Evolutionary conservation across 1,140 invertebrate species (phyloP).

Genomic region (Thaumatotibia leucotreta): DNA sequence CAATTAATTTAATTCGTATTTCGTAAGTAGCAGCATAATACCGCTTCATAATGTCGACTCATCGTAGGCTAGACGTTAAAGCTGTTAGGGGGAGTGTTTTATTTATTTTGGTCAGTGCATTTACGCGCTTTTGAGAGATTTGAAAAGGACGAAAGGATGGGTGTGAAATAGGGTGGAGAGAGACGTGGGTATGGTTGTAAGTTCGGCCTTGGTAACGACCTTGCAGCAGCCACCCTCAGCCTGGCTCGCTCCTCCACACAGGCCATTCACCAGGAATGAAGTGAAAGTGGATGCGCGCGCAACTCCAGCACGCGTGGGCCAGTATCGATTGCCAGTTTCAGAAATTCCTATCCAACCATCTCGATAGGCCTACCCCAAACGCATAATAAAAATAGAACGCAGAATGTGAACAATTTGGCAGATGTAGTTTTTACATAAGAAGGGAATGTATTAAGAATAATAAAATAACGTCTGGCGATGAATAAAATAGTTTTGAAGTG

Average conservation of each 20-base stretch:
- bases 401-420: constrained; percentile 7
- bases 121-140: constrained; percentile 55
- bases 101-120: constrained; percentile 38
- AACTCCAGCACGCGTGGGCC: constrained; percentile 37
- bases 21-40: neutral
- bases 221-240: constrained; percentile 40
- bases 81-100: constrained; percentile 26
- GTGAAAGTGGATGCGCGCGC: constrained; percentile 61
- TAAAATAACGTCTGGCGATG: neutral
- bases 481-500: neutral
- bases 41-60: constrained; percentile 15
- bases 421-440: neutral
- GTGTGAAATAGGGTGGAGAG: constrained; percentile 27
- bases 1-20: neutral
- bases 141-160: constrained; percentile 33
- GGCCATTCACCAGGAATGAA: constrained; percentile 61
- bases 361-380: constrained; percentile 34
- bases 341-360: constrained; percentile 46
- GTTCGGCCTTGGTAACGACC: constrained; percentile 57
- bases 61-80: constrained; percentile 24
- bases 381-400: constrained; percentile 14
- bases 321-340: constrained; percentile 57
- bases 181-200: constrained; percentile 51
- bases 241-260: constrained; percentile 37
- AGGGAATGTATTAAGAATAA: neutral